Evolutionary conservation across 2,113 vertebrate species (phyloP), one percentile per base, ranked within the genome.

Genomic region (Haemorhous mexicanus): DNA sequence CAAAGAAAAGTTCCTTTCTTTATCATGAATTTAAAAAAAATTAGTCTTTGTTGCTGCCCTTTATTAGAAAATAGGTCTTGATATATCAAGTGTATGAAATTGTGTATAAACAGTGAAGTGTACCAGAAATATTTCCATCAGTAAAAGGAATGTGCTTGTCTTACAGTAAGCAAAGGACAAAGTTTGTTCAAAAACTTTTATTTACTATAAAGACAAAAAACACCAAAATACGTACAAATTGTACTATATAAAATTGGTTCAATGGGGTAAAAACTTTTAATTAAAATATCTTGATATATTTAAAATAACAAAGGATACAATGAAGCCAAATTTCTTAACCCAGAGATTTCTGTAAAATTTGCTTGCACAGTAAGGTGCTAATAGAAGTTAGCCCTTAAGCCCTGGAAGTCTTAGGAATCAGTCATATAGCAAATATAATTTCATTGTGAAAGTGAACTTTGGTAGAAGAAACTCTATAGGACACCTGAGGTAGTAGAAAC

Each of bases 401-500:
- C 98, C 98, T 98, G 98, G 98, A 98, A 98, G 96, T 98, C 98
- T 99, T 98, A 98, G 97, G 98, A 98, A 98, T 98, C 97, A 98
- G 97, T 98, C 98, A 98, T 98, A 98, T 97, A 98, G 98, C 97
- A 98, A 98, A 98, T 98, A 98, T 97, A 97, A 97, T 98, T 97
- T 98, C 98, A 98, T 98, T 97, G 98, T 98, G 98, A 98, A 98
- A 98, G 98, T 98, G 98, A 98, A 98, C 98, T 99, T 99, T 99
- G 98, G 98, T 99, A 99, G 98, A 99, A 98, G 98, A 98, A 98
- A 98, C 98, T 98, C 98, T 99, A 98, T 98, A 98, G 98, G 98
- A 98, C 98, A 99, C 98, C 98, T 99, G 99, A 99, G 98, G 98
- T 99, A 99, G 99, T 98, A 98, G 98, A 99, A 98, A 98, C 96